Percentiles rank a stretch among this genome's conserved stretches.
Conservation (phyloP, 37 sponge, comb jelly and placozoan species). For the Petrosia ficiformis region DNA sequence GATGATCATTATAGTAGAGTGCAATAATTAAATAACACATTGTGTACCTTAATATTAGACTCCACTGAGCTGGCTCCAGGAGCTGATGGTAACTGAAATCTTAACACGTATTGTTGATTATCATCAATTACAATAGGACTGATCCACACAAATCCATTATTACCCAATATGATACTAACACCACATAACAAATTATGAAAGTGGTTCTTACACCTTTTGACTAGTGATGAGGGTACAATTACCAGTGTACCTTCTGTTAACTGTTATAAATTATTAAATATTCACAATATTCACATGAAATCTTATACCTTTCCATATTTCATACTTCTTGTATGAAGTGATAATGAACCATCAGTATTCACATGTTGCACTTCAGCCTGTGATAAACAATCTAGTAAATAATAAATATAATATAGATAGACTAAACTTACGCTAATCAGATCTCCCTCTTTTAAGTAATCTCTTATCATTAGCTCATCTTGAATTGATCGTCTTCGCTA, state of each 20-base stretch:
- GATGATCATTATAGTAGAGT: neutral
- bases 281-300: neutral
- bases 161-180: slow-evolving; percentile 84
- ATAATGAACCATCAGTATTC: slow-evolving; percentile 74
- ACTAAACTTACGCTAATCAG: slow-evolving; percentile 79
- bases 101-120: slow-evolving; percentile 28
- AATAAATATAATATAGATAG: neutral
- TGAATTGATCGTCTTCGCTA: slow-evolving; percentile 78
- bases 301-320: slow-evolving; percentile 87
- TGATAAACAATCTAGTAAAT: neutral
- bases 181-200: slow-evolving; percentile 93
- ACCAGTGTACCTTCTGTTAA: slow-evolving; percentile 75
- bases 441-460: slow-evolving; percentile 90
- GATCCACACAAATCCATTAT: slow-evolving; percentile 97
- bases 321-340: slow-evolving; percentile 90
- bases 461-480: slow-evolving; percentile 96
- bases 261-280: slow-evolving; percentile 14
- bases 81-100: slow-evolving; percentile 17
- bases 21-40: neutral
- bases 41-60: slow-evolving; percentile 19
- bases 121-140: slow-evolving; percentile 69
- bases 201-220: slow-evolving; percentile 94
- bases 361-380: slow-evolving; percentile 94
- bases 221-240: slow-evolving; percentile 78
- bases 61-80: slow-evolving; percentile 7